Evolutionary conservation across 2,888 invertebrate species (phyloP), one percentile per base, ranked within the genome.

Genomic region (Alentia gelatinosa): DNA sequence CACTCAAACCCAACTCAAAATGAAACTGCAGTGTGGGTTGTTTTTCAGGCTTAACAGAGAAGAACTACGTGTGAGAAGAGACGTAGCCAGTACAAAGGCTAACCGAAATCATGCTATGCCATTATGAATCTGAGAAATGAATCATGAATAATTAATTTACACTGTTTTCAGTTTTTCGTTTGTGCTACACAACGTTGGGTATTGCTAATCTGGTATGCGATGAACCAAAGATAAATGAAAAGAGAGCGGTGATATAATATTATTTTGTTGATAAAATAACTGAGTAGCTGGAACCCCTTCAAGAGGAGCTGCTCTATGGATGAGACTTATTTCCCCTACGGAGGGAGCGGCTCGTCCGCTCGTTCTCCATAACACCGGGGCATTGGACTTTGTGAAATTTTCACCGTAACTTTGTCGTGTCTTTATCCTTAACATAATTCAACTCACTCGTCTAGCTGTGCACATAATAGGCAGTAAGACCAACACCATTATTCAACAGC

Each of bases 391-490:
- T 39, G 35, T 35, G 79, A 37, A 79, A n/a, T 79, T 79, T 37
- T 79, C 37, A 39, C 26, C 79, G 39, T 79, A 79, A 35, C 79
- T 35, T 79, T 37, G 23, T 39, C n/a, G 35, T 37, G 37, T 68
- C 68, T 79, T 79, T 79, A 37, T 79, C 37, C 39, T 79, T 79
- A 79, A 79, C 79, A 79, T 79, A 79, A 79, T 79, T 47, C 47
- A 86, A 86, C 86, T 86, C 86, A 86, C 86, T 86, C 86, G 12
- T 86, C 86, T 86, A 86, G 86, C 47, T 42, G 86, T 86, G 86
- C 86, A 86, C 86, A 47, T 86, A 86, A 86, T 50, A 86, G 86
- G 86, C 86, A 86, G 23, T 86, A 47, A 47, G 86, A 86, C 86
- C 86, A 86, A 86, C 86, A 86, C 86, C 86, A 42, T 47, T 37